These are phyloP conservation scores for Squalus acanthias DNA, from an alignment of 2,797 vertebrate species.

Conservation along the genomic window DNA sequence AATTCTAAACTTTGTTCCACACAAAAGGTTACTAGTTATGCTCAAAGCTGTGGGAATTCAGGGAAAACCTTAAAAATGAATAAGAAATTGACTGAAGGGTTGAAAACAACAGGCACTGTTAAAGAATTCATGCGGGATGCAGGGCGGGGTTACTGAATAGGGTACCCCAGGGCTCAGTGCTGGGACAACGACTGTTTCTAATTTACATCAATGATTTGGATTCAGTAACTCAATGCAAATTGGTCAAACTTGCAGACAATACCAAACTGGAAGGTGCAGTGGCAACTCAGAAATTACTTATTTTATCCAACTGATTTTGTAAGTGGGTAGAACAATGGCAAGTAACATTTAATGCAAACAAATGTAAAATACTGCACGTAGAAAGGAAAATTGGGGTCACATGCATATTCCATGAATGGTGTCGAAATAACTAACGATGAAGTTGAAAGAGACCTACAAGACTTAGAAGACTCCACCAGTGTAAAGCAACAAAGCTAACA, in stretches of 20 bases:
- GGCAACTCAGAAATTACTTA: background rate
- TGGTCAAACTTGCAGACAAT: background rate
- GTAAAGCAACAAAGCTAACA: background rate
- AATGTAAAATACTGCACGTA: background rate
- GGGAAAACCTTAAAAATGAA: background rate
- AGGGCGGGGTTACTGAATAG: background rate
- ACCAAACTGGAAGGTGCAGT: background rate
- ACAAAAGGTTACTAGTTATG: background rate
- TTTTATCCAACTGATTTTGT: background rate
- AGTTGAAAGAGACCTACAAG: background rate
- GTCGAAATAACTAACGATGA: background rate
- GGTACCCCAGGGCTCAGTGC: background rate
- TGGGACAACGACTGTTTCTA: constrained; percentile 13
- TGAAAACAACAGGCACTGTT: background rate
- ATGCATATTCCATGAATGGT: background rate
- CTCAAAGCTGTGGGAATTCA: background rate
- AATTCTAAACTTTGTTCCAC: background rate
- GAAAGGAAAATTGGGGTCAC: background rate
- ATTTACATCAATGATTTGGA: background rate
- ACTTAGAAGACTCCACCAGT: background rate
- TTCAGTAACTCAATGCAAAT: background rate
- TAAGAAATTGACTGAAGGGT: background rate
- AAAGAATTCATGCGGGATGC: background rate
- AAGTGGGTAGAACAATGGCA: background rate
- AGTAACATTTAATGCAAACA: background rate